phyloP scores from a whole-genome alignment of 1,140 invertebrate species.

The Apis florea region DNA sequence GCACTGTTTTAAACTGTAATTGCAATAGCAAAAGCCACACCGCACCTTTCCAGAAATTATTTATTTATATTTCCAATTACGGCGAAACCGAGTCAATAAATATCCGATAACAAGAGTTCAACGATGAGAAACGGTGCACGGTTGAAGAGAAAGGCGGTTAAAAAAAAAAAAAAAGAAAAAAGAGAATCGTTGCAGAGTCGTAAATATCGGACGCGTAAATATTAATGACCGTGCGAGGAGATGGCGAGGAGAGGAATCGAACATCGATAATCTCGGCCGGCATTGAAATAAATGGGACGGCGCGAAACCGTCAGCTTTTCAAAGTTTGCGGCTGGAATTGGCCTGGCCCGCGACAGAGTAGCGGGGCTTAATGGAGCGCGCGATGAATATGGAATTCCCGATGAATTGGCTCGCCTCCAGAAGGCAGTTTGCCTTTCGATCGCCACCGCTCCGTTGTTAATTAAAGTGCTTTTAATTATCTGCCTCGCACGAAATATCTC shows the following conservation, averaged over 20 bases:
- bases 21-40: background rate
- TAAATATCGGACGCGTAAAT: constrained; percentile 28
- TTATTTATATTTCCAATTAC: background rate
- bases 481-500: background rate
- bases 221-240: constrained; percentile 5
- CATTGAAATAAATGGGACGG: constrained; percentile 48
- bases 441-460: constrained; percentile 18
- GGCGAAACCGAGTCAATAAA: background rate
- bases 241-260: constrained; percentile 2
- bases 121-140: too few relatives aligned
- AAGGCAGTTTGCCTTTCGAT: constrained; percentile 46
- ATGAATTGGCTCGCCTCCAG: constrained; percentile 53
- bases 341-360: constrained; percentile 31
- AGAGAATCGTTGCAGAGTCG: background rate
- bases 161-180: too few relatives aligned
- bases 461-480: constrained; percentile 46
- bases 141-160: background rate
- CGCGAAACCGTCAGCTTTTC: constrained; percentile 28
- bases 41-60: background rate
- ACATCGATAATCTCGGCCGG: constrained; percentile 41
- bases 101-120: background rate
- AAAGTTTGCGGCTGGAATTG: constrained; percentile 50
- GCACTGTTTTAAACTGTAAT: background rate
- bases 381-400: constrained; percentile 52
- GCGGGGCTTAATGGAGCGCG: constrained; percentile 48